Evolutionary conservation across 2,888 invertebrate genomes (phyloP), one percentile per base, ranked within the genome.

Genomic region (Harpagoxenus sublaevis): DNA sequence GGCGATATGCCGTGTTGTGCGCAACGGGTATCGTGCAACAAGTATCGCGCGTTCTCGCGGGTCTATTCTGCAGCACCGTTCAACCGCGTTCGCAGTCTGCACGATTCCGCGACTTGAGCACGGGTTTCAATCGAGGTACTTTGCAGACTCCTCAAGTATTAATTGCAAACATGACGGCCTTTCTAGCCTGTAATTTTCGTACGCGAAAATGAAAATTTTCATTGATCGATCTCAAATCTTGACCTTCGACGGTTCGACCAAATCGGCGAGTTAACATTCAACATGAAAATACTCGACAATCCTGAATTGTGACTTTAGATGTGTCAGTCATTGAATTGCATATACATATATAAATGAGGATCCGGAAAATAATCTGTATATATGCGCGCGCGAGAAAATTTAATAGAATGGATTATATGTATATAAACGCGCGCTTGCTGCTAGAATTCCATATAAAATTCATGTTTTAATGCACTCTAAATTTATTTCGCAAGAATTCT

Each of bases 21-120:
- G 79, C 79, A 79, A 79, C 71, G 71, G 71, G 79, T 79, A 83
- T 35, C 35, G 23, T 18, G 79, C 79, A 79, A 79, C 79, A 79
- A 79, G 79, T 79, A 83, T 84, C 81, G 84, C 81, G 45, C n/a
- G 45, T 57, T 55, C 48, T 55, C 31, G 53, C 48, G n/a, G 18
- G 10, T 53, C 39, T 45, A 42, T 53, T 63, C 9, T 5, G 35
- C 48, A 23, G n/a, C 55, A 42, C 55, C 10, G 18, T 10, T 71
- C 71, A 39, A 57, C 23, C 18, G 71, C 31, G 57, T 39, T 15
- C 18, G n/a, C 42, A 18, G 42, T 6, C 28, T 10, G 39, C 31
- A 23, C 31, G 6, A 42, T 62, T 18, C 8, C 12, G 65, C 28
- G 65, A 45, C 45, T 28, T 66, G 45, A 66, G 15, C 45, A 66